phyloP scores from a whole-genome alignment of 2,888 invertebrate genomes.

The Pelosia muscerda region DNA sequence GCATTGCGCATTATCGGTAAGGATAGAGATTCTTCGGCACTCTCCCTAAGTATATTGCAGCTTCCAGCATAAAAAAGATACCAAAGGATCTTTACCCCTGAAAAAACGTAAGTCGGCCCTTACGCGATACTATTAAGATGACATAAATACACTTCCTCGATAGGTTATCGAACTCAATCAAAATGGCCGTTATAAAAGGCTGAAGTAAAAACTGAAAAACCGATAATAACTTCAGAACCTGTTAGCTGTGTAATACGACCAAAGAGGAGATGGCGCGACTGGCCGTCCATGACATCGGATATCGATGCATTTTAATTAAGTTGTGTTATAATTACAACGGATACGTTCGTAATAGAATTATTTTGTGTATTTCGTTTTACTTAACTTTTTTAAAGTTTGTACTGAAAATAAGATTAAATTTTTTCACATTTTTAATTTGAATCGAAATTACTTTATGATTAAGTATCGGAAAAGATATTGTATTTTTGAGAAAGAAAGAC shows the following conservation, averaged over 20 bases:
- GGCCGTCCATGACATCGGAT: constrained; percentile 20
- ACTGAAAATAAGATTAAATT: not conserved
- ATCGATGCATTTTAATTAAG: constrained; percentile 59
- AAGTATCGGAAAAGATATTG: no score
- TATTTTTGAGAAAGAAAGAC: no score
- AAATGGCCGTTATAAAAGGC: constrained; percentile 3
- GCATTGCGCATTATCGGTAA: no score
- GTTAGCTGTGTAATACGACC: constrained; percentile 36
- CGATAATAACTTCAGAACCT: constrained; percentile 18
- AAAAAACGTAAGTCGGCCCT: no score
- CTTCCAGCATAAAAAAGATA: no score
- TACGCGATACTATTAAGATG: no score
- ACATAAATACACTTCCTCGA: not conserved
- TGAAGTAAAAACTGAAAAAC: constrained; percentile 10
- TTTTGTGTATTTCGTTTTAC: constrained; percentile 53
- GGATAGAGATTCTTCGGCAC: no score
- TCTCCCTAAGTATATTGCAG: no score
- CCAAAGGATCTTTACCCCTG: no score
- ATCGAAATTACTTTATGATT: no score
- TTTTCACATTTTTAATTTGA: no score
- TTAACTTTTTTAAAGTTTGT: not conserved
- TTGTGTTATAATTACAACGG: constrained; percentile 48
- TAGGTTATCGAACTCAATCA: not conserved
- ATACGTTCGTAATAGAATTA: constrained; percentile 49
- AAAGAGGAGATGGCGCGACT: constrained; percentile 32